phyloP scores from a whole-genome alignment of 64 coral and sea anemone genomes.

The Hydrozoanthus tunicans region DNA sequence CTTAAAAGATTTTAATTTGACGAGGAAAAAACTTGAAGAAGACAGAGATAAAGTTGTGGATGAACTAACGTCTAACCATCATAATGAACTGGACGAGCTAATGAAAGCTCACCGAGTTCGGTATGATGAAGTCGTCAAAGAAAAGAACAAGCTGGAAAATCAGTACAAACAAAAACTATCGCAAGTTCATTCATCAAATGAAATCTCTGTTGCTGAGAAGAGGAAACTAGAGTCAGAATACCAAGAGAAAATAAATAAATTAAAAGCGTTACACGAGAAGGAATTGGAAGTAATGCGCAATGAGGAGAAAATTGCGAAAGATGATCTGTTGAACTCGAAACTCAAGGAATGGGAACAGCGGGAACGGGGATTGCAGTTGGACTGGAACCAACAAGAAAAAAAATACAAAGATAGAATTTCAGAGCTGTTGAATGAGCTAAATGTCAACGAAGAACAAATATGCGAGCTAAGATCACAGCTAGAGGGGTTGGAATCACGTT shows the following conservation, averaged over 20 bases:
- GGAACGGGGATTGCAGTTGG: constrained; percentile 62
- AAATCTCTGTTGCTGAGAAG: constrained; percentile 63
- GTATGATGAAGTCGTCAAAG: constrained; percentile 92
- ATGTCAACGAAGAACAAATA: constrained; percentile 71
- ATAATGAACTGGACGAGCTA: constrained; percentile 89
- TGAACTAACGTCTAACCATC: constrained; percentile 81
- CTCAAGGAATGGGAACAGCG: constrained; percentile 72
- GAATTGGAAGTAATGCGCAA: constrained; percentile 70
- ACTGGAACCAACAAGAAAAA: constrained; percentile 83
- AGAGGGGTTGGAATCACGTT: constrained; percentile 53
- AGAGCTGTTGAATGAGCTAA: constrained; percentile 74
- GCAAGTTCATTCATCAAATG: constrained; percentile 53
- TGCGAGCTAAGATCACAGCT: constrained; percentile 64
- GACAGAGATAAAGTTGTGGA: constrained; percentile 83
- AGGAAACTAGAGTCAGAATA: constrained; percentile 81
- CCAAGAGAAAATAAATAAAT: constrained; percentile 87
- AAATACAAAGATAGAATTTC: constrained; percentile 90
- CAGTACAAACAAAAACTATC: constrained; percentile 77
- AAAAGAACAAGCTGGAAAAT: constrained; percentile 92
- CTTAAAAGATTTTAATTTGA: constrained; percentile 85
- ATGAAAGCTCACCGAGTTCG: constrained; percentile 98
- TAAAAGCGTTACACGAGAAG: constrained; percentile 90
- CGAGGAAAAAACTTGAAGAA: constrained; percentile 75
- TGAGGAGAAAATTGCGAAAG: constrained; percentile 40
- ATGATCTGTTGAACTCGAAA: constrained; percentile 35